Evolutionary conservation across 1,140 invertebrate species (phyloP), one percentile per base, ranked within the genome.

Genomic region (Elymnias hypermnestra): DNA sequence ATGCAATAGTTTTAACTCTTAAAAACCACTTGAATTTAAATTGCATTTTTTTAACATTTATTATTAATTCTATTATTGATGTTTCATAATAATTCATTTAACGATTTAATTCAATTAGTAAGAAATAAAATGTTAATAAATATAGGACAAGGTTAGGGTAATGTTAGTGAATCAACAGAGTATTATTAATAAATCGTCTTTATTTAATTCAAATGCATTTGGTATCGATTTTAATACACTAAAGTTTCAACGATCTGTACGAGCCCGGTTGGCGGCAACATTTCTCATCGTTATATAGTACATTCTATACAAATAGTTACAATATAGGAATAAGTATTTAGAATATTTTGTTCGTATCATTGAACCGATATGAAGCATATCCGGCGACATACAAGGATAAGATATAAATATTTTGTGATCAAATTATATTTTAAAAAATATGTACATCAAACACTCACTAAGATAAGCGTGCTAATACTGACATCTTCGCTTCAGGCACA

Each of bases 171-270:
- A n/a, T n/a, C n/a, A n/a, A n/a, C n/a, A n/a, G n/a, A n/a, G n/a
- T n/a, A n/a, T n/a, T n/a, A n/a, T n/a, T n/a, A n/a, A n/a, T n/a
- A n/a, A n/a, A n/a, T 33, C 25, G 29, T 15, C 8, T 42, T 42
- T 36, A 42, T 36, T 42, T 36, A 49, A 28, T 42, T 49, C 17
- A 49, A 49, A 49, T 42, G 47, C 39, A 49, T 49, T 49, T 49
- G 47, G 47, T 49, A 49, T 49, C 31, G 36, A 25, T 41, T 48
- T 15, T 48, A 33, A 40, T 35, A 48, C 38, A 48, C 22, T 14
- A 48, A 17, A 25, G 14, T 41, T 10, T 38, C 22, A 38, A 5
- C 5, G 15, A 31, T 22, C 37, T 48, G 31, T 25, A 18, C 29
- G 26, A 36, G 2, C 9, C 26, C 2, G 7, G 26, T 1, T 3